Evolutionary conservation across 2,797 vertebrate species (phyloP).

Genomic region (Amazona ochrocephala): DNA sequence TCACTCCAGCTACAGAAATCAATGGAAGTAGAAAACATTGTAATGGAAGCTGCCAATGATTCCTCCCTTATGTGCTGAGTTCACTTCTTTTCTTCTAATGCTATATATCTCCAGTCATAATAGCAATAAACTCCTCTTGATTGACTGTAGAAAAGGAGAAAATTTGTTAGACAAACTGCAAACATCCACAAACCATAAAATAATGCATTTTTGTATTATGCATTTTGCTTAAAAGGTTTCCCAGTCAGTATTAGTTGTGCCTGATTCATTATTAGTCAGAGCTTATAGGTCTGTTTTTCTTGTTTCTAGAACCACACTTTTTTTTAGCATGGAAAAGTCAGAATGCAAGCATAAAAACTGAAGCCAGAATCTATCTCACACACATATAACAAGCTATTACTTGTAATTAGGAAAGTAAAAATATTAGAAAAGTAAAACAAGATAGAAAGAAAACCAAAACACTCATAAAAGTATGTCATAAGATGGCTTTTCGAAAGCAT

Average conservation of each 20-base stretch:
- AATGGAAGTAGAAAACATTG: conserved; percentile 39
- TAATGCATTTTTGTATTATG: neutral
- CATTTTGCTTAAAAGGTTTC: neutral
- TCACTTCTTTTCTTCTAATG: conserved; percentile 48
- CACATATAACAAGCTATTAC: neutral
- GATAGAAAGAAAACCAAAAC: neutral
- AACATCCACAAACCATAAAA: neutral
- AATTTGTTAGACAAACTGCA: conserved; percentile 23
- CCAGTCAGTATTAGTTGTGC: neutral
- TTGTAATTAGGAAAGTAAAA: neutral
- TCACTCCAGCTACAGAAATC: conserved; percentile 52
- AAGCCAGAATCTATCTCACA: neutral
- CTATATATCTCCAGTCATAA: conserved; percentile 85
- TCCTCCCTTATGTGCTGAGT: neutral
- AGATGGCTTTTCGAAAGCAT: neutral
- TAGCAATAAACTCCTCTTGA: conserved; percentile 85
- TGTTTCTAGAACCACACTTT: neutral
- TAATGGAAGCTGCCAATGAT: conserved; percentile 34
- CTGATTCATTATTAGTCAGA: neutral
- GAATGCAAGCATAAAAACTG: neutral
- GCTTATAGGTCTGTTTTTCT: neutral
- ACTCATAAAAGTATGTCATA: neutral
- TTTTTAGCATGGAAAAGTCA: neutral
- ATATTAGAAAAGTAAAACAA: neutral
- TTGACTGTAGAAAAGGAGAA: conserved; percentile 76